These are phyloP conservation scores for Rhagonycha lutea DNA, from an alignment of 2,888 invertebrate genomes.

Conservation along the genomic window DNA sequence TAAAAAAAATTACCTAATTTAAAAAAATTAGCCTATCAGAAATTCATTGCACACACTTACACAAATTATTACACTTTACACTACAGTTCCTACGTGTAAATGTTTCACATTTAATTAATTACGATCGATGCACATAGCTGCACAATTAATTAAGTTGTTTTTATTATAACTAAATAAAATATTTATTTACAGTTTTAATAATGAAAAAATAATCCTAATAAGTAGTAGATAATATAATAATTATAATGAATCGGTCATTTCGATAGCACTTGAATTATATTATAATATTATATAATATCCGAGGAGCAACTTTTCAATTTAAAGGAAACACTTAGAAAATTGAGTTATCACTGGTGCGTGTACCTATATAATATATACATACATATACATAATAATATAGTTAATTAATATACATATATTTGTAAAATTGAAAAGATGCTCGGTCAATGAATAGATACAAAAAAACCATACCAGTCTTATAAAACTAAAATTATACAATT, in stretches of 20 bases:
- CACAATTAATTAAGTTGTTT: conserved; percentile 19
- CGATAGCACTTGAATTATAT: conserved; percentile 17
- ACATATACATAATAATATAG: background rate
- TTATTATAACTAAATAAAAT: conserved; percentile 7
- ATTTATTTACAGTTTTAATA: conserved; percentile 29
- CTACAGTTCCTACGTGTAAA: conserved; percentile 30
- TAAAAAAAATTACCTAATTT: conserved; percentile 14
- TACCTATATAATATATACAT: background rate
- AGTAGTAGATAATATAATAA: conserved; percentile 4
- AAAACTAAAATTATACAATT: conserved; percentile 32
- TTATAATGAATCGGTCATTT: conserved; percentile 10
- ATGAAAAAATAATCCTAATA: conserved; percentile 18
- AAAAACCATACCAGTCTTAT: conserved; percentile 35
- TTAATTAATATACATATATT: background rate
- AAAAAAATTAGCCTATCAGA: conserved; percentile 28
- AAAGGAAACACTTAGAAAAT: conserved; percentile 1
- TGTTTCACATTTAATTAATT: conserved; percentile 30
- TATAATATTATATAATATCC: background rate
- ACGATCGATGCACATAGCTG: conserved; percentile 26
- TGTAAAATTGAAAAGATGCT: conserved; percentile 21
- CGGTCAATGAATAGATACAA: conserved; percentile 17
- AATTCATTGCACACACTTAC: conserved; percentile 34
- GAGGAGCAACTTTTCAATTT: conserved; percentile 27
- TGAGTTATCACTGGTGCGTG: background rate
- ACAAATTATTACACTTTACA: conserved; percentile 31